These are phyloP conservation scores for Austrofundulus limnaeus DNA, from an alignment of 2,113 vertebrate species.

Conservation along the genomic window DNA sequence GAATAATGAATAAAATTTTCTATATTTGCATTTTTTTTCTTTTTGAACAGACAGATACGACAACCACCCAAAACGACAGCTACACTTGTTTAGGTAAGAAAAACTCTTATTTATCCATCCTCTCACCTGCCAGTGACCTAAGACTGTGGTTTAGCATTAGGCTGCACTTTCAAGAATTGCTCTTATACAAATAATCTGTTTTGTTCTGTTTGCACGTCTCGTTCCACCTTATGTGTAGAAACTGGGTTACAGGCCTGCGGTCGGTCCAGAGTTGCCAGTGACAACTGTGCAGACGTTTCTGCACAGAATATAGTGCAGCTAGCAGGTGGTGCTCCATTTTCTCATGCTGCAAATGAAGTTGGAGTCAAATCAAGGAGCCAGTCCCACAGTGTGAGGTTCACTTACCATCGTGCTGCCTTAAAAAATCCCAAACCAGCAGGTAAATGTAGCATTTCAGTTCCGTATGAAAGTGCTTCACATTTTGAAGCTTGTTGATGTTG, in stretches of 20 bases:
- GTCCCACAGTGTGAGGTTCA: slow-evolving; percentile 57
- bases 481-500: not conserved
- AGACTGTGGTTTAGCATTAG: slow-evolving; percentile 4
- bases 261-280: slow-evolving; percentile 18
- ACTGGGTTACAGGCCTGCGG: slow-evolving; percentile 11
- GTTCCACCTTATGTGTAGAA: slow-evolving; percentile 37
- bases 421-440: slow-evolving; percentile 32
- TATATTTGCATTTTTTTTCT: no score
- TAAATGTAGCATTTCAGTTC: slow-evolving; percentile 18
- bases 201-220: slow-evolving; percentile 4
- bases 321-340: slow-evolving; percentile 34
- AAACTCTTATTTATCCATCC: not conserved
- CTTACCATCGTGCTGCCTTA: slow-evolving; percentile 30
- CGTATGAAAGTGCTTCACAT: not conserved
- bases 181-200: not conserved
- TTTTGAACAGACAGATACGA: no score
- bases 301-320: slow-evolving; percentile 9
- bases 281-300: slow-evolving; percentile 7
- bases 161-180: not conserved
- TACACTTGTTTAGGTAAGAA: slow-evolving; percentile 52
- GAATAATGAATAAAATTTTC: no score
- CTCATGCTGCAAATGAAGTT: slow-evolving; percentile 60
- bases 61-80: slow-evolving; percentile 10
- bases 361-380: slow-evolving; percentile 68
- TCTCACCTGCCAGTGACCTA: not conserved